Conservation (phyloP, 2,797 vertebrate genomes). For the Scyliorhinus canicula region DNA sequence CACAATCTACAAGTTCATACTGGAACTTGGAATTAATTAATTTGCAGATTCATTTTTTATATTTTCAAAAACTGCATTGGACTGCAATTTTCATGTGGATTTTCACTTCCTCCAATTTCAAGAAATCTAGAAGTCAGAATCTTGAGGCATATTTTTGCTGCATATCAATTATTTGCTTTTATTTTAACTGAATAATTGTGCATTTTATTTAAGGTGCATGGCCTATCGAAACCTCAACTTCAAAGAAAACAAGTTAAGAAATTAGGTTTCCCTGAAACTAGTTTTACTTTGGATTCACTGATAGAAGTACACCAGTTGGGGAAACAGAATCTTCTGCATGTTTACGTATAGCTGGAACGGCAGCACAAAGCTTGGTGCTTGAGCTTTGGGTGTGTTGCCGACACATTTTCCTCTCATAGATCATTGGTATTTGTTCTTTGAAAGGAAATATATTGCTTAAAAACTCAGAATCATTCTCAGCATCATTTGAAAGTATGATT, state of each 20-base stretch:
- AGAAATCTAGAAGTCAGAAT: neutral
- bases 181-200: neutral
- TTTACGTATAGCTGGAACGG: neutral
- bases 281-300: neutral
- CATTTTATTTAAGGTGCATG: neutral
- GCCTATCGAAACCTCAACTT: slow-evolving; percentile 4
- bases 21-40: neutral
- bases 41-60: neutral
- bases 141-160: neutral
- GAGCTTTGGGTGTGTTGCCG: neutral
- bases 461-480: neutral
- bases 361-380: neutral
- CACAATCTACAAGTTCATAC: neutral
- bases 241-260: neutral
- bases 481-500: neutral
- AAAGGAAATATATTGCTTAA: neutral
- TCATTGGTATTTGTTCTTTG: neutral
- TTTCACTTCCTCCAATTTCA: neutral
- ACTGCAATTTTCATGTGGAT: neutral
- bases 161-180: neutral
- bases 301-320: neutral
- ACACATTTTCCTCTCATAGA: neutral
- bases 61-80: neutral
- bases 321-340: neutral
- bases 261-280: neutral